Evolutionary conservation across 1,140 invertebrate genomes (phyloP), one percentile per base, ranked within the genome.

Genomic region (Bathynomus jamesi): DNA sequence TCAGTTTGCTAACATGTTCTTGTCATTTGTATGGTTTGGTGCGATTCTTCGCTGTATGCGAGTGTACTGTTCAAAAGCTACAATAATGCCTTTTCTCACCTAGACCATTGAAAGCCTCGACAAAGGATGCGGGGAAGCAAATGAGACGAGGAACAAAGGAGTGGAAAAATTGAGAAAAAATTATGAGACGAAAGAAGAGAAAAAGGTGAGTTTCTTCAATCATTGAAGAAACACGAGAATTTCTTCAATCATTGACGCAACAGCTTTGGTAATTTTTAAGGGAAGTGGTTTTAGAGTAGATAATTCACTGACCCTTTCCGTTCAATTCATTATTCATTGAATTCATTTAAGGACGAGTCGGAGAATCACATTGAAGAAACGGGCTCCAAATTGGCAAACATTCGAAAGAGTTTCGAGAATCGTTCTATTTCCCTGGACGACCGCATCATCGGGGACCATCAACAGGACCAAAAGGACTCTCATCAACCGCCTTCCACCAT

Each of bases 361-460:
- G n/a, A n/a, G n/a, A n/a, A n/a, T n/a, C n/a, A n/a, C n/a, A n/a
- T n/a, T 53, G 73, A 75, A 13, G 73, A 75, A 5, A 66, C 40
- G 27, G 28, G 32, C 40, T 72, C 69, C 28, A 75, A 75, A 28
- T 13, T 75, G 29, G 73, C 73, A 24, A 70, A 53, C 17, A 71
- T 75, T n/a, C 61, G 73, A 5, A 70, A 67, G 31, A 61, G 63
- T 24, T 75, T 75, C 27, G 73, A 75, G 28, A 71, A 31, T 3
- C 65, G 70, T 5, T 62, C 65, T 1, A 17, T 65, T 25, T 67
- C 73, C 25, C 27, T 62, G 25, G 73, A 75, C 24, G 69, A 64
- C 17, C 61, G 66, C 30, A 61, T 11, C 2, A 21, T 28, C 28
- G 13, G 2, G 2, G 40, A 53, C 13, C 40, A 53, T 17, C 40